Conservation (phyloP, 2,113 vertebrate species). For the Nothocercus nigrocapillus region DNA sequence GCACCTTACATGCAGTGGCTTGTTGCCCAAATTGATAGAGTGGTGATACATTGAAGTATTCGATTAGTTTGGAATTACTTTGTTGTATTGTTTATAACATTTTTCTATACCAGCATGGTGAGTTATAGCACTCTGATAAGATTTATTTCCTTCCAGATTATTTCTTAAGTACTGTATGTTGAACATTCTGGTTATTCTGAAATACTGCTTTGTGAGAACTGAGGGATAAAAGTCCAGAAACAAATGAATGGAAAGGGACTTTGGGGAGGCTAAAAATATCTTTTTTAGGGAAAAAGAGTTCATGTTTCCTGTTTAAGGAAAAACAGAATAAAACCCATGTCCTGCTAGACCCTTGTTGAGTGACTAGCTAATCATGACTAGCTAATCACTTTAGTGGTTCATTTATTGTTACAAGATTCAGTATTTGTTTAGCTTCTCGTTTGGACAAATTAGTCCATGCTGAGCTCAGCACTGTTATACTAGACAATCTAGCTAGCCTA, state of each 20-base stretch:
- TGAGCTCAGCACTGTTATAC: neutral
- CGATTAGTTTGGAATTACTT: neutral
- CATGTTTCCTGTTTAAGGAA: neutral
- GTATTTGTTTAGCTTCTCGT: neutral
- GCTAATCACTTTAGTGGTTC: neutral
- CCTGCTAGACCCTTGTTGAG: accelerated
- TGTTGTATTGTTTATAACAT: neutral
- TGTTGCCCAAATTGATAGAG: neutral
- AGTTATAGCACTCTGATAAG: neutral
- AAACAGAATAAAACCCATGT: neutral
- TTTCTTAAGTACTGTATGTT: neutral
- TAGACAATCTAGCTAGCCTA: neutral
- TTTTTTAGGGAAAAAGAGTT: neutral
- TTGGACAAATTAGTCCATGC: neutral
- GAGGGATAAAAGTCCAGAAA: neutral
- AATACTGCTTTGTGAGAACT: neutral
- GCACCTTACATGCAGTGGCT: neutral
- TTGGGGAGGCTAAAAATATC: neutral
- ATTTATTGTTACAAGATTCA: neutral
- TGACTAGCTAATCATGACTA: too few relatives aligned
- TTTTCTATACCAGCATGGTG: neutral
- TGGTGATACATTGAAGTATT: neutral
- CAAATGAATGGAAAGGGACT: neutral
- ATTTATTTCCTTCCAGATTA: too few relatives aligned
- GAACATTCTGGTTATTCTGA: neutral